phyloP scores from a whole-genome alignment of 2,888 invertebrate genomes.

The Stenodema calcarata region DNA sequence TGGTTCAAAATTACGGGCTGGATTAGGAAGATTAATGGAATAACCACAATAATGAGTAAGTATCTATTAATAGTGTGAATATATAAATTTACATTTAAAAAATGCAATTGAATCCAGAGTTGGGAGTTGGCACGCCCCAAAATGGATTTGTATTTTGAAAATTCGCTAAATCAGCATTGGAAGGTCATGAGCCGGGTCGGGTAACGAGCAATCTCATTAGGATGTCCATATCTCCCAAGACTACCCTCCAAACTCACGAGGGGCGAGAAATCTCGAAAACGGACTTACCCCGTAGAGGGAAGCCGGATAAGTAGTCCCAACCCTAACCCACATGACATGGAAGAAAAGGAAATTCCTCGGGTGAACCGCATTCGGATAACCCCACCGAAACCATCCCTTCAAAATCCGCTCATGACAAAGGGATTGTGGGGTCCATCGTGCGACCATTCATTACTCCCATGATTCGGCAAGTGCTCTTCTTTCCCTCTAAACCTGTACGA shows the following conservation, averaged over 20 bases:
- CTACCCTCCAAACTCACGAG: neutral
- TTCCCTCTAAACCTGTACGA: neutral
- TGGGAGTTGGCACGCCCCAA: no score
- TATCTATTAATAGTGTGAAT: no score
- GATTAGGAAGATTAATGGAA: no score
- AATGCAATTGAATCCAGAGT: no score
- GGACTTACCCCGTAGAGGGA: neutral
- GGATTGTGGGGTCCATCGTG: neutral
- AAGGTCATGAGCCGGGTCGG: neutral
- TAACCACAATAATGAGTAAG: no score
- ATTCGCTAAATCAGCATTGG: neutral
- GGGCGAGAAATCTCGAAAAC: neutral
- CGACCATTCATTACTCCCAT: constrained; percentile 35
- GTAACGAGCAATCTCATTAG: constrained; percentile 43
- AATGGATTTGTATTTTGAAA: no score
- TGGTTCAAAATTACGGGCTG: no score
- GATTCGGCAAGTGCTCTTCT: constrained; percentile 24
- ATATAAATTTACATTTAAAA: no score
- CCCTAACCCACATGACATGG: neutral
- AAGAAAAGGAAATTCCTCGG: neutral
- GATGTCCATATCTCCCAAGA: constrained; percentile 29
- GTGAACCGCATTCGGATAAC: constrained; percentile 35
- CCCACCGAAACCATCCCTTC: neutral
- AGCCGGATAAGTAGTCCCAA: neutral
- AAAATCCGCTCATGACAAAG: neutral